Conservation (phyloP, 2,888 invertebrate genomes). For the Anarsia innoxiella region DNA sequence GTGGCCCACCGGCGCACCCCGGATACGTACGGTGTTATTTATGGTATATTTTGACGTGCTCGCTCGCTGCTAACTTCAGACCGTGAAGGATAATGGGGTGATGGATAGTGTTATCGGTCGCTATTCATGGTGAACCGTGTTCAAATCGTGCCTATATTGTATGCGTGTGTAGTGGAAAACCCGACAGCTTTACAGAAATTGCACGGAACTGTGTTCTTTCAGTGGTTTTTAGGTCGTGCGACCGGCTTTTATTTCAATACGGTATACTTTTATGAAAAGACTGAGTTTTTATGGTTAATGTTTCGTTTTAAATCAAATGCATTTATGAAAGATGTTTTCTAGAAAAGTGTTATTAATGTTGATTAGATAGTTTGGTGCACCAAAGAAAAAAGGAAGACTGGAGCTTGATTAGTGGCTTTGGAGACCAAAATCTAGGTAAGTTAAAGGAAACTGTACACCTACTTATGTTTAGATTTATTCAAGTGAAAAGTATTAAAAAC, state of each 20-base stretch:
- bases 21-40: constrained; percentile 62
- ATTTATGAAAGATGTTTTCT: too few relatives aligned
- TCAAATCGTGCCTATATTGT: constrained; percentile 49
- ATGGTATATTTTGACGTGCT: constrained; percentile 72
- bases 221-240: constrained; percentile 23
- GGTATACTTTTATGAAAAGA: constrained; percentile 28
- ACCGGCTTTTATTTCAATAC: constrained; percentile 45
- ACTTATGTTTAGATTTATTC: too few relatives aligned
- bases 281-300: constrained; percentile 18
- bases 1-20: constrained; percentile 40
- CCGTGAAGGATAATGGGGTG: constrained; percentile 65
- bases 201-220: constrained; percentile 30
- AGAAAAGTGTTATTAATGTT: too few relatives aligned
- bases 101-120: constrained; percentile 73
- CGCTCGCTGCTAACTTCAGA: constrained; percentile 66
- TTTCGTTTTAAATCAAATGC: too few relatives aligned
- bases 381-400: too few relatives aligned
- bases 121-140: constrained; percentile 57
- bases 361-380: too few relatives aligned
- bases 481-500: too few relatives aligned
- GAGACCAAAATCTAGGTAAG: too few relatives aligned
- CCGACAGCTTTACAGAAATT: constrained; percentile 34
- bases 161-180: constrained; percentile 46
- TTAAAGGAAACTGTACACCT: too few relatives aligned
- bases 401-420: too few relatives aligned